Percentiles rank a stretch among this genome's conserved stretches.
Evolutionary conservation across 64 coral and sea anemone genomes (phyloP).

Genomic region (Cladopsammia gracilis): DNA sequence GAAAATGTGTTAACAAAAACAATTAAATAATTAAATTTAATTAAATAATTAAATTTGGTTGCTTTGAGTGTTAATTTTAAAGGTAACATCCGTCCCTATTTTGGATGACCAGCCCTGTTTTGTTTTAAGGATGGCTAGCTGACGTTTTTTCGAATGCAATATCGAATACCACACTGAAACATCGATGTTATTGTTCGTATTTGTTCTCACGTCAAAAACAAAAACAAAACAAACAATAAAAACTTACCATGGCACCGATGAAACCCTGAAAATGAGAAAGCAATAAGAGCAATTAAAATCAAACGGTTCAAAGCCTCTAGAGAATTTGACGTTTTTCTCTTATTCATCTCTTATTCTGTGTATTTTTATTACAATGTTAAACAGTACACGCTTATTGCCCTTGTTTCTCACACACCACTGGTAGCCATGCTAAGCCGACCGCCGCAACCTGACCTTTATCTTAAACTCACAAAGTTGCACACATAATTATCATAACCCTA

Average conservation of each 20-base stretch:
- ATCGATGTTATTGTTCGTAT: background rate
- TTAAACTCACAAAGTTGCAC: too few relatives aligned
- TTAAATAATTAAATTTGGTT: background rate
- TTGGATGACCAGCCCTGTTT: background rate
- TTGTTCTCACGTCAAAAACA: background rate
- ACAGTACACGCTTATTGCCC: too few relatives aligned
- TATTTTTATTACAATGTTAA: too few relatives aligned
- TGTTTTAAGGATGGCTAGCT: background rate
- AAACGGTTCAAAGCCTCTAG: background rate
- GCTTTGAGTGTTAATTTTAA: too few relatives aligned
- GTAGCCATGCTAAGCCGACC: too few relatives aligned
- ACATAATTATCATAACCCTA: too few relatives aligned
- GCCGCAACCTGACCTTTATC: too few relatives aligned
- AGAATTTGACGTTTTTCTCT: background rate
- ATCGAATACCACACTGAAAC: background rate
- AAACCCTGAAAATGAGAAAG: slow-evolving; percentile 31
- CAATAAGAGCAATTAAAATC: background rate
- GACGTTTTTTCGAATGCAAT: background rate
- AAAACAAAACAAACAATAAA: background rate
- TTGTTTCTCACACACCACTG: too few relatives aligned
- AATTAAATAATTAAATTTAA: too few relatives aligned
- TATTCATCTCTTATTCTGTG: too few relatives aligned
- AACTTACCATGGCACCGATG: slow-evolving; percentile 36
- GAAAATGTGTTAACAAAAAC: background rate
- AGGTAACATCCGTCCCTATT: background rate